A percentile compares a stretch with the other conserved stretches of the same genome.
phyloP scores from a whole-genome alignment of 2,888 invertebrate genomes.

The Xestia xanthographa region DNA sequence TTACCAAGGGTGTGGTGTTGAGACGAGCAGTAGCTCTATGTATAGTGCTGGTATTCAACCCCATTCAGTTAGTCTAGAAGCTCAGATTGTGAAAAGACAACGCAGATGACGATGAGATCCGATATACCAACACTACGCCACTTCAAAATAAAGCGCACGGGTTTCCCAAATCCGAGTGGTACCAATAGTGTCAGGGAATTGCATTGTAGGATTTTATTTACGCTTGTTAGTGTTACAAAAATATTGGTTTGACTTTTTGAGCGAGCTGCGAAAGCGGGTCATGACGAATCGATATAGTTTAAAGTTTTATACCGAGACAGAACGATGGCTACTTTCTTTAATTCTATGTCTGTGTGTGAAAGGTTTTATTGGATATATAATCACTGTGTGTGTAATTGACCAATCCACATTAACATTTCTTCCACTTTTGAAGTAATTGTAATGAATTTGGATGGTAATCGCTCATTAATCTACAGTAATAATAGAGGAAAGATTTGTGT shows the following conservation, averaged over 20 bases:
- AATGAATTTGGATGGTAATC: no score
- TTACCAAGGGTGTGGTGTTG: background rate
- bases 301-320: constrained; percentile 22
- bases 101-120: background rate
- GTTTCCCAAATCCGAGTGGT: constrained; percentile 10
- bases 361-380: background rate
- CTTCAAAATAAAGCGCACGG: constrained; percentile 18
- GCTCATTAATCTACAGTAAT: no score
- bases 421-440: background rate
- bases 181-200: constrained; percentile 14
- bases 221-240: constrained; percentile 40
- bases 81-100: background rate
- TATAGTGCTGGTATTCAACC: background rate
- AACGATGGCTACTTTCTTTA: constrained; percentile 11
- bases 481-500: no score
- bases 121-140: constrained; percentile 25
- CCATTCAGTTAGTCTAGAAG: background rate
- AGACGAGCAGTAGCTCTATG: background rate
- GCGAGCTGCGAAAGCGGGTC: constrained; percentile 11
- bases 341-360: constrained; percentile 6
- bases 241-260: constrained; percentile 15
- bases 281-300: constrained; percentile 41
- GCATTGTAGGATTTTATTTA: constrained; percentile 25
- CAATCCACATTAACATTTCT: background rate
- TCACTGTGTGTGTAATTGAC: background rate